These are phyloP conservation scores for Andinoacara biseriatus DNA, from an alignment of 2,113 vertebrate species.

Conservation along the genomic window DNA sequence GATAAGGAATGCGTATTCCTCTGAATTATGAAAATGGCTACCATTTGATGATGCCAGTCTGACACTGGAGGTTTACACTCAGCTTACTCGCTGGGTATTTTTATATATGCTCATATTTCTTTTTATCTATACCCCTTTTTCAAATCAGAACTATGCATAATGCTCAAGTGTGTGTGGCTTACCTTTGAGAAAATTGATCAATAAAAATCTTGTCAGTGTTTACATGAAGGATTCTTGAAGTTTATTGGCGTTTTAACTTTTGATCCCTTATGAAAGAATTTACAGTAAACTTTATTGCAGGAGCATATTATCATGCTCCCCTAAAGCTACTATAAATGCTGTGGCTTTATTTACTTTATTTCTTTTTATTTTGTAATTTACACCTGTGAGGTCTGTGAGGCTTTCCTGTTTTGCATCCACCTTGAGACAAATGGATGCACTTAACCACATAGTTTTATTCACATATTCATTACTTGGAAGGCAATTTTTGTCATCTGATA, in stretches of 20 bases:
- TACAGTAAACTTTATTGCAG: background rate
- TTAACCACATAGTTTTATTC: background rate
- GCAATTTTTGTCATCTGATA: background rate
- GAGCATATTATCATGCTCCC: background rate
- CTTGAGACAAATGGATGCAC: background rate
- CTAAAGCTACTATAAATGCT: background rate
- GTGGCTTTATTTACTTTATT: background rate
- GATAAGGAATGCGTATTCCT: slow-evolving; percentile 22
- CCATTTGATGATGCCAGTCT: slow-evolving; percentile 9
- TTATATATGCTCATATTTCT: background rate
- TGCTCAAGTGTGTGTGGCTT: background rate
- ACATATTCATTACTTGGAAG: background rate
- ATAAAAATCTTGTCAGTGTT: background rate
- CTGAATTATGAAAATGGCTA: background rate
- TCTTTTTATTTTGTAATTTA: background rate
- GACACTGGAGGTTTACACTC: slow-evolving; percentile 13
- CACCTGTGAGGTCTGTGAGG: background rate
- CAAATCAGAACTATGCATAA: background rate
- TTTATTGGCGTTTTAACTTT: slow-evolving; percentile 54
- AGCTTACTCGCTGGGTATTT: background rate
- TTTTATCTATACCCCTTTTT: background rate
- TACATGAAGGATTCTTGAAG: slow-evolving; percentile 34
- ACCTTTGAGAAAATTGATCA: background rate
- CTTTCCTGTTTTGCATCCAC: background rate
- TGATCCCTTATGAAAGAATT: background rate